Conservation (phyloP, 2,113 vertebrate genomes). For the Globicephala melas region DNA sequence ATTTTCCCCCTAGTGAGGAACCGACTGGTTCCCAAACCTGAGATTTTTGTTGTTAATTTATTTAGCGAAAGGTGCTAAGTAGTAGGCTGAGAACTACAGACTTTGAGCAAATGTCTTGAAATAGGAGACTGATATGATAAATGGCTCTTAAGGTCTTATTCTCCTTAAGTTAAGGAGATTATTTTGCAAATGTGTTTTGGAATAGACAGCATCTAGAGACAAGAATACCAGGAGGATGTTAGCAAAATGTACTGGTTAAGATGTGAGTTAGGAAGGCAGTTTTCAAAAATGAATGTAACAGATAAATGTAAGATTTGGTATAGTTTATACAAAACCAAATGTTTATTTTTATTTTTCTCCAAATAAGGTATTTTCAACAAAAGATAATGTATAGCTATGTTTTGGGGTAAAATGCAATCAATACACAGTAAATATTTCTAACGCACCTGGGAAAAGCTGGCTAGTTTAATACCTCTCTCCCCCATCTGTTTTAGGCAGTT, state of each 20-base stretch:
- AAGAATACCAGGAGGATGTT: neutral
- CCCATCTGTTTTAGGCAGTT: constrained; percentile 1
- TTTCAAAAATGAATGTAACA: neutral
- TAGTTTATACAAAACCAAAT: neutral
- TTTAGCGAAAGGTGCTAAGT: neutral
- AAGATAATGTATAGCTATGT: neutral
- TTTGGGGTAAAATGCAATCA: neutral
- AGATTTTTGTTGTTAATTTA: neutral
- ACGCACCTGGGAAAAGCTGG: neutral
- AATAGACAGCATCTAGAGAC: neutral
- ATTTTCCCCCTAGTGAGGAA: neutral
- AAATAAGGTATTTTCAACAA: neutral
- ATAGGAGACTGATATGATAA: neutral
- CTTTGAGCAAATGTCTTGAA: constrained; percentile 3
- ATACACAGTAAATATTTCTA: neutral
- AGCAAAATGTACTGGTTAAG: neutral
- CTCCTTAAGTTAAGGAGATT: neutral
- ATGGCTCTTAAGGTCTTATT: neutral
- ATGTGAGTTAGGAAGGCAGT: neutral
- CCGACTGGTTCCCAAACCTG: neutral
- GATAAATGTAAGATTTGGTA: neutral
- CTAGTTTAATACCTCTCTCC: neutral
- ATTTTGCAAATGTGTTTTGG: neutral
- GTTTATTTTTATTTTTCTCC: constrained; percentile 21
- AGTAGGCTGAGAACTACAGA: neutral